phyloP scores from a whole-genome alignment of 2,888 invertebrate species.

The Andrena fulva region DNA sequence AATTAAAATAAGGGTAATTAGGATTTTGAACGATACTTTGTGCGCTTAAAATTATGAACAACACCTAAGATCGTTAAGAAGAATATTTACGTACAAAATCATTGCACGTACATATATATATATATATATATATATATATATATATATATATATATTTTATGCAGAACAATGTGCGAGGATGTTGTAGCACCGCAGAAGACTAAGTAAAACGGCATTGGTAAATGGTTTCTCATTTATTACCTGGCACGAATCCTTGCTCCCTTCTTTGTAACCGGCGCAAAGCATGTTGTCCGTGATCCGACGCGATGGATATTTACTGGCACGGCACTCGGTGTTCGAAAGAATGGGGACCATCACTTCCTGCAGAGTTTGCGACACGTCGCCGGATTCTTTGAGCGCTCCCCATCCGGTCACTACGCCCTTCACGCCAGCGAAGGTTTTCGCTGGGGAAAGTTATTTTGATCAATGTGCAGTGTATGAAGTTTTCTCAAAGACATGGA shows the following conservation, averaged over 20 bases:
- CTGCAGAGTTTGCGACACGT: conserved; percentile 89
- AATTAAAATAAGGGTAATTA: conserved; percentile 58
- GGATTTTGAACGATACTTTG: neutral
- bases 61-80: neutral
- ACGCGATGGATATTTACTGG: conserved; percentile 88
- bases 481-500: neutral
- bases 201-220: neutral
- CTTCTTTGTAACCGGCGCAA: conserved; percentile 91
- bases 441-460: conserved; percentile 11
- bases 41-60: neutral
- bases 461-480: neutral
- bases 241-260: conserved; percentile 92
- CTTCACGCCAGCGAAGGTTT: conserved; percentile 73
- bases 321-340: conserved; percentile 88
- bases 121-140: neutral
- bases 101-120: neutral
- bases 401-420: conserved; percentile 93
- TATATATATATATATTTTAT: neutral
- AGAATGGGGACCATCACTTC: conserved; percentile 92
- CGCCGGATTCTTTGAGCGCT: conserved; percentile 89
- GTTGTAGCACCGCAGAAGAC: neutral
- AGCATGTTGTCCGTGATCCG: conserved; percentile 92
- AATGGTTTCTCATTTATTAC: conserved; percentile 76
- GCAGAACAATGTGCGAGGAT: neutral
- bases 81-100: neutral